phyloP scores from a whole-genome alignment of 1,140 invertebrate genomes.

The Rhizoglyphus robini region DNA sequence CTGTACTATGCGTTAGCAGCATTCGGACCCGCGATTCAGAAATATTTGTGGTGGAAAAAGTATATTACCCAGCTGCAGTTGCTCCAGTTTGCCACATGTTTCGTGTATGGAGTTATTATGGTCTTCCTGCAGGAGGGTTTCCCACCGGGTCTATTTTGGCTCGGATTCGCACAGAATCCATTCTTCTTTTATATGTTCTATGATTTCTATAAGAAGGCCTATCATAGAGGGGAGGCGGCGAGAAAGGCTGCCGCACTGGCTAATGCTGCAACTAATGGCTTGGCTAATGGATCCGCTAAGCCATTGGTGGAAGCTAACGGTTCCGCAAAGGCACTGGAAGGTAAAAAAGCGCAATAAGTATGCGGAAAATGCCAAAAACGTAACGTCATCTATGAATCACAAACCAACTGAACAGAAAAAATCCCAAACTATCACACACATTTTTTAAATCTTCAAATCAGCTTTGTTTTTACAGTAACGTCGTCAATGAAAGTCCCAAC shows the following conservation, averaged over 20 bases:
- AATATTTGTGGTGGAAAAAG: constrained; percentile 24
- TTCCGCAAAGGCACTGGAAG: too few species aligned
- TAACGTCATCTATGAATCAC: too few species aligned
- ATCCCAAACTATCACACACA: too few species aligned
- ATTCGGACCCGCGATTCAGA: constrained; percentile 2
- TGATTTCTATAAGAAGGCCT: constrained; percentile 18
- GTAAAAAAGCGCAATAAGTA: too few species aligned
- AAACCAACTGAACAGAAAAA: too few species aligned
- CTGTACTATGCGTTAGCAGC: constrained; percentile 21
- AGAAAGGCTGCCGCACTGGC: too few species aligned
- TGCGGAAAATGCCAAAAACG: too few species aligned
- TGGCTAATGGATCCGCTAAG: not conserved
- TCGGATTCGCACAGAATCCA: constrained; percentile 13
- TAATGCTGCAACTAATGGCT: too few species aligned
- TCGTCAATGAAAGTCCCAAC: too few species aligned
- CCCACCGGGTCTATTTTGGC: constrained; percentile 17
- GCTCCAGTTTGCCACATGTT: constrained; percentile 16
- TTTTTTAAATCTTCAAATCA: too few species aligned
- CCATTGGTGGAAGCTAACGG: not conserved
- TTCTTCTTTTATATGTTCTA: constrained; percentile 22
- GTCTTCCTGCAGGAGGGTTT: constrained; percentile 16
- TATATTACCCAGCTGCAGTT: constrained; percentile 22
- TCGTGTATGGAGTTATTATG: constrained; percentile 9
- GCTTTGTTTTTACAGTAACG: too few species aligned
- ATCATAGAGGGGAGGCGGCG: constrained; percentile 1